These are phyloP conservation scores for Lineus longissimus DNA, from an alignment of 1,140 invertebrate genomes.

Conservation along the genomic window DNA sequence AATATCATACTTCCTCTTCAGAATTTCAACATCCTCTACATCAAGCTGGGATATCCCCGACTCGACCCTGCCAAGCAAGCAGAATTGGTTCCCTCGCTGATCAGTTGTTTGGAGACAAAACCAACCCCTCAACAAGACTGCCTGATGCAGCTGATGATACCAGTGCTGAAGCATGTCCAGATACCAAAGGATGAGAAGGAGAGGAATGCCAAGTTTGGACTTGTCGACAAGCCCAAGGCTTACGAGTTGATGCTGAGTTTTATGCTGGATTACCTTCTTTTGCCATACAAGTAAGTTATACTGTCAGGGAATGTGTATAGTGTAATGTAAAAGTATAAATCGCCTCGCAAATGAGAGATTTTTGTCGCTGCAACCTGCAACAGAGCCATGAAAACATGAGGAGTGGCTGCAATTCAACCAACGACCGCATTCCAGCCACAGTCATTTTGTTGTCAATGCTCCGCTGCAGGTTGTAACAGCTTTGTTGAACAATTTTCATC, in stretches of 20 bases:
- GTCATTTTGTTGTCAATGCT: too few species aligned
- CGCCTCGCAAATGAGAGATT: too few species aligned
- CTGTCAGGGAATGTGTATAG: too few species aligned
- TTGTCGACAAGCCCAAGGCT: constrained; percentile 65
- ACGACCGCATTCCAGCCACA: too few species aligned
- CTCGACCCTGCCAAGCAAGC: constrained; percentile 71
- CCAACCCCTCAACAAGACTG: constrained; percentile 79
- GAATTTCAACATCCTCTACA: constrained; percentile 93
- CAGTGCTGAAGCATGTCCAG: constrained; percentile 70
- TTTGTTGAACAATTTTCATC: too few species aligned
- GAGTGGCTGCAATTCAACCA: too few species aligned
- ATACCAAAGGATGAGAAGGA: constrained; percentile 65
- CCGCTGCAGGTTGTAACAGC: too few species aligned
- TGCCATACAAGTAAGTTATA: constrained; percentile 76
- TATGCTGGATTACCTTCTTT: constrained; percentile 75
- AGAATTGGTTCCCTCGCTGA: constrained; percentile 69
- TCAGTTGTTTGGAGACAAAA: constrained; percentile 76
- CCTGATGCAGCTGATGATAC: constrained; percentile 75
- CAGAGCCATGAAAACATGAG: too few species aligned
- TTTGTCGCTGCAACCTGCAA: too few species aligned
- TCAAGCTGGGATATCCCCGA: constrained; percentile 85
- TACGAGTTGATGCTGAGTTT: constrained; percentile 69
- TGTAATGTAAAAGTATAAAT: too few species aligned
- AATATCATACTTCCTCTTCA: constrained; percentile 55
- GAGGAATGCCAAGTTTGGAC: constrained; percentile 60